phyloP scores from a whole-genome alignment of 2,888 invertebrate genomes.

The Liposcelis brunnea region DNA sequence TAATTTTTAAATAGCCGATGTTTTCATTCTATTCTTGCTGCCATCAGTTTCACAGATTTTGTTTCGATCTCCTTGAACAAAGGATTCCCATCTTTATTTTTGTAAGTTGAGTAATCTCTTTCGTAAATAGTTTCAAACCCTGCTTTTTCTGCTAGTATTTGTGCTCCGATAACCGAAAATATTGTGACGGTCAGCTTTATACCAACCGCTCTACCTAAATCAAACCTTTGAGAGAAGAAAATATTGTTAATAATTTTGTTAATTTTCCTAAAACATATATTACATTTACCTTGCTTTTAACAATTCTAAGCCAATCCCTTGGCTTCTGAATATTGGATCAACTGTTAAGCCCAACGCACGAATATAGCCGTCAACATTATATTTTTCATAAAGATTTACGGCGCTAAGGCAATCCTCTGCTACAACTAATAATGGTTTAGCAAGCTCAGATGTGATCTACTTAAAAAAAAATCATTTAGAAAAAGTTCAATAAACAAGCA shows the following conservation, averaged over 20 bases:
- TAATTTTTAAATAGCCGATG: too few relatives aligned
- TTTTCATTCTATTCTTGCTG: too few relatives aligned
- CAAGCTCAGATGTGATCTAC: constrained; percentile 27
- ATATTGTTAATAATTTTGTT: too few relatives aligned
- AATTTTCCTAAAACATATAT: too few relatives aligned
- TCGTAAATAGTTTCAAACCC: constrained; percentile 29
- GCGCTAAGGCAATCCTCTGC: constrained; percentile 33
- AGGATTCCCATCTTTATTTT: too few relatives aligned
- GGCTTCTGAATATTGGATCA: constrained; percentile 29
- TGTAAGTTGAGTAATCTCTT: too few relatives aligned
- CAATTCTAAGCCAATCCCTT: constrained; percentile 29
- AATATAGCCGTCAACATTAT: constrained; percentile 28
- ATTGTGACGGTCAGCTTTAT: constrained; percentile 33
- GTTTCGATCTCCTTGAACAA: too few relatives aligned
- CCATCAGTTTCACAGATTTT: too few relatives aligned
- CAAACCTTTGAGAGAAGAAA: too few relatives aligned
- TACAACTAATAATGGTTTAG: too few relatives aligned
- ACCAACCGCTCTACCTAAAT: constrained; percentile 32
- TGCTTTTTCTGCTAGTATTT: constrained; percentile 32
- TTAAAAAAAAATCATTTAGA: background rate
- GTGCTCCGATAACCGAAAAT: constrained; percentile 35
- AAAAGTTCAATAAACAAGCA: too few relatives aligned
- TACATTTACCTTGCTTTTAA: constrained; percentile 28
- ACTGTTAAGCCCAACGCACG: constrained; percentile 34
- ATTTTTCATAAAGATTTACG: constrained; percentile 28